These are phyloP conservation scores for Pocota personata DNA, from an alignment of 2,888 invertebrate species.

Conservation along the genomic window DNA sequence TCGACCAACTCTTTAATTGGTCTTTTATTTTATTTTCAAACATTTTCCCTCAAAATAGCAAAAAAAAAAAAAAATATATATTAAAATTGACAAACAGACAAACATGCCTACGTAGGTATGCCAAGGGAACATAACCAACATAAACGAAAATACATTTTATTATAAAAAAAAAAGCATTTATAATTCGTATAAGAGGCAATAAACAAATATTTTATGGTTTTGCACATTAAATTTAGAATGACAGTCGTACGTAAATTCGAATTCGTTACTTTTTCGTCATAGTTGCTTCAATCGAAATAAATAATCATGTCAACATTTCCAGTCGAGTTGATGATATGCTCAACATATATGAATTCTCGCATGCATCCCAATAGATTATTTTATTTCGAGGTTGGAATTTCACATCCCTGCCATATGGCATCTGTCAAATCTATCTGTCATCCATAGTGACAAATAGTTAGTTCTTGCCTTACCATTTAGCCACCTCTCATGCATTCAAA, in stretches of 20 bases:
- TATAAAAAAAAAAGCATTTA: neutral
- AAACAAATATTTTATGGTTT: conserved; percentile 2
- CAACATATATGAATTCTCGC: too few species aligned
- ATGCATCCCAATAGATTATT: too few species aligned
- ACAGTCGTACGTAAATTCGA: neutral
- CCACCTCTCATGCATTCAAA: too few species aligned
- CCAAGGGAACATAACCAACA: neutral
- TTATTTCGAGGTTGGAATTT: too few species aligned
- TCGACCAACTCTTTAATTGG: neutral
- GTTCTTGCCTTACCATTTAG: too few species aligned
- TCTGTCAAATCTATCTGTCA: too few species aligned
- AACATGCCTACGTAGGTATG: neutral
- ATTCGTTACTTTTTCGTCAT: neutral
- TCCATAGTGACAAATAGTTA: too few species aligned
- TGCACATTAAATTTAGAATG: neutral
- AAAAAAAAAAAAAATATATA: neutral
- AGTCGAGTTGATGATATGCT: too few species aligned
- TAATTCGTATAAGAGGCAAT: neutral
- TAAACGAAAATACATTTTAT: neutral
- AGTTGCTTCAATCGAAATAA: neutral
- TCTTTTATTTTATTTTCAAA: neutral
- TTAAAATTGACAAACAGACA: neutral
- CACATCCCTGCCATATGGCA: too few species aligned
- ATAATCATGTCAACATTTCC: neutral
- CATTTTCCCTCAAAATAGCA: neutral